Conservation (phyloP, 2,797 vertebrate genomes). For the Rhinella marina region DNA sequence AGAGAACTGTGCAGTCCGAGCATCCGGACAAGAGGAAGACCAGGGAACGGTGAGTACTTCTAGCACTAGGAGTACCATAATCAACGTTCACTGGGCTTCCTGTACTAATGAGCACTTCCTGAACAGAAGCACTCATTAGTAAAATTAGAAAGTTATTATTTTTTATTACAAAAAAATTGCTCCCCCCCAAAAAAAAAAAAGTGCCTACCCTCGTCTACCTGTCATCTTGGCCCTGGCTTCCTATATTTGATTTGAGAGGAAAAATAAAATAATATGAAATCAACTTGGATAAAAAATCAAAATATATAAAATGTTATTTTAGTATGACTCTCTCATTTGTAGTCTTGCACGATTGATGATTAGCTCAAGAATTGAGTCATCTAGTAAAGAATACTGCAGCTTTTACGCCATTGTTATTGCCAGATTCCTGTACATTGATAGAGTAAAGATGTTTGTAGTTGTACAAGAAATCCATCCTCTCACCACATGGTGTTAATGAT, state of each 20-base stretch:
- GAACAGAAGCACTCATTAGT: no score
- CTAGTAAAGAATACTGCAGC: neutral
- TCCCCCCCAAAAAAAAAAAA: no score
- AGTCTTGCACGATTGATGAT: constrained; percentile 6
- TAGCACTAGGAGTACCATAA: no score
- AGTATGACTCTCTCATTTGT: neutral
- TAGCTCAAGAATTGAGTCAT: neutral
- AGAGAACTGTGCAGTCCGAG: no score
- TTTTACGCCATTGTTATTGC: neutral
- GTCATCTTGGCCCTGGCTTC: neutral
- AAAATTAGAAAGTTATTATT: no score
- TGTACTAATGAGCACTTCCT: no score
- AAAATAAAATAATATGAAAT: neutral
- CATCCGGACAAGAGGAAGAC: no score
- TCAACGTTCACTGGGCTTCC: no score
- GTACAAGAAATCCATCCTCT: constrained; percentile 43
- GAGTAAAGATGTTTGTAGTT: constrained; percentile 41
- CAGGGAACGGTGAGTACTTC: no score
- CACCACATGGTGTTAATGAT: constrained; percentile 53
- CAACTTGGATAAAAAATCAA: neutral
- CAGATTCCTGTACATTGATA: constrained; percentile 23
- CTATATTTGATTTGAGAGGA: neutral
- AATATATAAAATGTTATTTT: neutral
- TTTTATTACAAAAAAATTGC: no score
- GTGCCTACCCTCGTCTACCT: no score